Conservation (phyloP, 1,140 invertebrate genomes). For the Pristionchus pacificus region DNA sequence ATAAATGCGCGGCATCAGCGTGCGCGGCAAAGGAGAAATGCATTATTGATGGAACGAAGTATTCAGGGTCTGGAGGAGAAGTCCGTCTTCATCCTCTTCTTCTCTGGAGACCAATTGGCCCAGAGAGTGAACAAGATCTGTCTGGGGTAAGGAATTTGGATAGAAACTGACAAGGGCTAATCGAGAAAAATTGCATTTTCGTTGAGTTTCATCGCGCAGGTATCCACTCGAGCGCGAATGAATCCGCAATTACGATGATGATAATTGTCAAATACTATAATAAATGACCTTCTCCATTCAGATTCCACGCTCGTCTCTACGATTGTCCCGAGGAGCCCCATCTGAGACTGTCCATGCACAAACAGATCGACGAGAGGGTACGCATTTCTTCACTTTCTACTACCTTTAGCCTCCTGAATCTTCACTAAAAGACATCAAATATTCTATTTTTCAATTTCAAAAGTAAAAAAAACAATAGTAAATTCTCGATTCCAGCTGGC, state of each 20-base stretch:
- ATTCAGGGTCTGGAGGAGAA: too few relatives aligned
- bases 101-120: constrained; percentile 63
- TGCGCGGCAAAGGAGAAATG: too few relatives aligned
- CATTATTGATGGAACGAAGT: too few relatives aligned
- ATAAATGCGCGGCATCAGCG: too few relatives aligned
- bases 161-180: background rate
- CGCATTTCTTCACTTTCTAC: too few relatives aligned
- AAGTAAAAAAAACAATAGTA: too few relatives aligned
- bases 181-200: too few relatives aligned
- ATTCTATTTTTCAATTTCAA: too few relatives aligned
- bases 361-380: constrained; percentile 50
- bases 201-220: background rate
- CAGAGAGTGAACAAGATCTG: constrained; percentile 62
- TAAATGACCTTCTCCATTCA: background rate
- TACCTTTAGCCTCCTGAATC: background rate
- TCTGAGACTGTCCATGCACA: constrained; percentile 83
- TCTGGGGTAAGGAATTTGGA: constrained; percentile 48
- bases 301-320: constrained; percentile 53
- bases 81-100: constrained; percentile 63
- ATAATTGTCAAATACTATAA: background rate
- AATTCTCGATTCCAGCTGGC: constrained; percentile 54
- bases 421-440: background rate
- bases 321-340: constrained; percentile 78
- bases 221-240: background rate
- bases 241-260: too few relatives aligned